Conservation (phyloP, 1,140 invertebrate species). For the Stratiolaelaps scimitus region DNA sequence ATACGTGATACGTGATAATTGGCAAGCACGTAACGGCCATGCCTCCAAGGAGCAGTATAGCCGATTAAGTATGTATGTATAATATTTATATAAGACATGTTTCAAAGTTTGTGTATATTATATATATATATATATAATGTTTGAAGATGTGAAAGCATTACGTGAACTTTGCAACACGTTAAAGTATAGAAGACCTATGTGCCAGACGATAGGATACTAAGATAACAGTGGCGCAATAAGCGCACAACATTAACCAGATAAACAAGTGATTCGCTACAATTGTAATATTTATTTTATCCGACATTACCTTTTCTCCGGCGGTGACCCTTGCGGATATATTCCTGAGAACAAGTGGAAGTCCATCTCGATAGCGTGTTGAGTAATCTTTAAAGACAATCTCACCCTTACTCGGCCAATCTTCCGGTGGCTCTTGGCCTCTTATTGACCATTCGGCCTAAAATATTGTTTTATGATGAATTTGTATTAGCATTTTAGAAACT, state of each 20-base stretch:
- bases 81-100: no score
- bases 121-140: not conserved
- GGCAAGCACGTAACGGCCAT: no score
- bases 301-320: constrained; percentile 38
- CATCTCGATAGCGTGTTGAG: constrained; percentile 51
- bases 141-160: no score
- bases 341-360: constrained; percentile 49
- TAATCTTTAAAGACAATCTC: constrained; percentile 57
- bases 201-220: not conserved
- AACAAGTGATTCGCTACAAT: no score
- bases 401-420: constrained; percentile 54
- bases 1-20: no score
- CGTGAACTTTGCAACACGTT: no score
- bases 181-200: constrained; percentile 6
- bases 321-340: constrained; percentile 49
- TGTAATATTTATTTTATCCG: no score
- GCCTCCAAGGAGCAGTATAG: no score
- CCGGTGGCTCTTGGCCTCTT: constrained; percentile 30
- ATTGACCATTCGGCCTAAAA: constrained; percentile 7
- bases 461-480: constrained; percentile 41
- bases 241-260: no score
- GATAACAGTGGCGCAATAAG: not conserved
- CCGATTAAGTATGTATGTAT: no score
- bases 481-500: no score
- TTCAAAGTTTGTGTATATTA: not conserved